Evolutionary conservation across 2,113 vertebrate genomes (phyloP).

Genomic region (Camelus bactrianus): DNA sequence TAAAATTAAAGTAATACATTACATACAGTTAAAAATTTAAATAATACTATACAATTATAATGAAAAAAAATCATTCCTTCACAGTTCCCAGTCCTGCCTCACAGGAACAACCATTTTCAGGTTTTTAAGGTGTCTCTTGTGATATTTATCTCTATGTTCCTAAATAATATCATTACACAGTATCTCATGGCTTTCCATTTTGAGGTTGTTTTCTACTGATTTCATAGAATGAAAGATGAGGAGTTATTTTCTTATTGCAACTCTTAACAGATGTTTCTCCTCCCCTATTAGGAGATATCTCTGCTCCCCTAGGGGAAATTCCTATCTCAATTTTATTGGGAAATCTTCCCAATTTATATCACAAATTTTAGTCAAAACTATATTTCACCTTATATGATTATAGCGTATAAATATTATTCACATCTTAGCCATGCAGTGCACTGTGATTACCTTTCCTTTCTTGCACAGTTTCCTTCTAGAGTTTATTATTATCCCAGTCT

Average conservation of each 20-base stretch:
- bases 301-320: neutral
- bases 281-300: neutral
- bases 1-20: neutral
- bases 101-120: slow-evolving; percentile 1
- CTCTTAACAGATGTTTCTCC: neutral
- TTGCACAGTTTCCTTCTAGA: neutral
- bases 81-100: neutral
- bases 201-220: neutral
- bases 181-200: neutral
- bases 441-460: neutral
- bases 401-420: neutral
- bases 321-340: neutral
- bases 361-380: neutral
- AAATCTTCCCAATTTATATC: neutral
- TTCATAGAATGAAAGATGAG: neutral
- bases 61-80: neutral
- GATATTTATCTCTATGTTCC: neutral
- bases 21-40: neutral
- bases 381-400: neutral
- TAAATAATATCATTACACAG: neutral
- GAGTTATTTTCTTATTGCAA: neutral
- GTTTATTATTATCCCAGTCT: neutral
- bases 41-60: neutral
- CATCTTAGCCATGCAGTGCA: neutral
- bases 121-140: neutral